Conservation (phyloP, 2,888 invertebrate genomes). For the Eledona agricola region DNA sequence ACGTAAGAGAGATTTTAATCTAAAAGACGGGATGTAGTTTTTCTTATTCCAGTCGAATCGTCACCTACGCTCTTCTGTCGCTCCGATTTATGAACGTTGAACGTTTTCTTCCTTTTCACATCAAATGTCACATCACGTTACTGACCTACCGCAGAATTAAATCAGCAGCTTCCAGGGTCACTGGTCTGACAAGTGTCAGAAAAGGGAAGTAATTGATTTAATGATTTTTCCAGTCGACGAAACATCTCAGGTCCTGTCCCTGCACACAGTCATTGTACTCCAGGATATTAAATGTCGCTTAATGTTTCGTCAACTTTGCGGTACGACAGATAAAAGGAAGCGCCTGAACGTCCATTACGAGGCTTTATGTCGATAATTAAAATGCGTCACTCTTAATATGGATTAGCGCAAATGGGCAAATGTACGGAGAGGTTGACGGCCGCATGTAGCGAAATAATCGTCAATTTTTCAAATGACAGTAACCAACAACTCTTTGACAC, state of each 20-base stretch:
- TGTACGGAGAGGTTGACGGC: no score
- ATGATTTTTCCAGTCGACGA: slow-evolving; percentile 19
- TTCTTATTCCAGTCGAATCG: slow-evolving; percentile 5
- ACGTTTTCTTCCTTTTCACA: neutral
- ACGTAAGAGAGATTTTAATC: no score
- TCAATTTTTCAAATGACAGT: neutral
- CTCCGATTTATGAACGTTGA: neutral
- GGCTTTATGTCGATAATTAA: no score
- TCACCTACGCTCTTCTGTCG: no score
- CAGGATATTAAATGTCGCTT: slow-evolving; percentile 3
- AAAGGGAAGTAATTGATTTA: slow-evolving; percentile 19
- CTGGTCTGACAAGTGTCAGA: slow-evolving; percentile 22
- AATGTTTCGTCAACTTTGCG: slow-evolving; percentile 15
- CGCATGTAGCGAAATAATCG: neutral
- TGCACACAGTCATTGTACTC: slow-evolving; percentile 1
- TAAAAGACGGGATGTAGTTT: no score
- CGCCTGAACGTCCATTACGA: neutral
- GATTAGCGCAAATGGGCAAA: no score
- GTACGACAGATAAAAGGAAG: slow-evolving; percentile 4
- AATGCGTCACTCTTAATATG: no score
- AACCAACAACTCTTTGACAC: neutral
- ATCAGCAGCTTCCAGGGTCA: slow-evolving; percentile 25
- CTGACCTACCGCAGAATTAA: slow-evolving; percentile 30
- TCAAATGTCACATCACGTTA: slow-evolving; percentile 27
- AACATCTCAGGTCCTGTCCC: slow-evolving; percentile 9